Conservation (phyloP, 2,797 vertebrate species). For the Alectoris magna region DNA sequence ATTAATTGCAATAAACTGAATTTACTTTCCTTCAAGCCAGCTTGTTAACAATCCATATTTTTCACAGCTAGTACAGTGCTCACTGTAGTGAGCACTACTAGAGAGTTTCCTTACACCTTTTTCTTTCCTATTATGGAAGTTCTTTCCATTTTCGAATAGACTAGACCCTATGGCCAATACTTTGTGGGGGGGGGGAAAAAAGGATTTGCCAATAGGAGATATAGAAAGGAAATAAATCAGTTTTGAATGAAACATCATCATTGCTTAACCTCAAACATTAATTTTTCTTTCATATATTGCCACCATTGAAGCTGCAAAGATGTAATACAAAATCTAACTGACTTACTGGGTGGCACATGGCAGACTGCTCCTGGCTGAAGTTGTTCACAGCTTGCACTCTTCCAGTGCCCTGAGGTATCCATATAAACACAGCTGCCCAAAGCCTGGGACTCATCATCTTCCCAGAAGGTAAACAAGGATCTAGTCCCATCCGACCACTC, state of each 20-base stretch:
- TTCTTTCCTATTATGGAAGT: background rate
- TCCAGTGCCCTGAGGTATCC: slow-evolving; percentile 89
- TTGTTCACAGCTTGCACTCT: slow-evolving; percentile 83
- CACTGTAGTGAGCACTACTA: background rate
- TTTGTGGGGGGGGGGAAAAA: background rate
- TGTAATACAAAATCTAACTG: background rate
- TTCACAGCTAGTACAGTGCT: background rate
- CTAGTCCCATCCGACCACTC: slow-evolving; percentile 91
- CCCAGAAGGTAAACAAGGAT: slow-evolving; percentile 90
- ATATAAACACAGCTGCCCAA: slow-evolving; percentile 90
- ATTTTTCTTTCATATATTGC: background rate
- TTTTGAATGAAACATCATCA: background rate
- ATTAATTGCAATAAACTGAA: slow-evolving; percentile 1
- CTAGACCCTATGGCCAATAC: background rate
- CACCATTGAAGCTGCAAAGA: background rate
- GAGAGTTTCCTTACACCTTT: background rate
- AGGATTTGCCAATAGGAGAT: background rate
- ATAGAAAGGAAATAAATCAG: background rate
- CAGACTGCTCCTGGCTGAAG: slow-evolving; percentile 89
- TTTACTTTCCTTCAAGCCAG: background rate
- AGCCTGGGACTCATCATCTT: slow-evolving; percentile 79
- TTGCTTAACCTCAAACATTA: background rate
- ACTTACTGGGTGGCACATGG: slow-evolving; percentile 85
- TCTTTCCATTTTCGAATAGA: background rate
- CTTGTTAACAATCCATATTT: slow-evolving; percentile 4